Evolutionary conservation across 2,888 invertebrate genomes (phyloP), one percentile per base, ranked within the genome.

Genomic region (Euplexia lucipara): DNA sequence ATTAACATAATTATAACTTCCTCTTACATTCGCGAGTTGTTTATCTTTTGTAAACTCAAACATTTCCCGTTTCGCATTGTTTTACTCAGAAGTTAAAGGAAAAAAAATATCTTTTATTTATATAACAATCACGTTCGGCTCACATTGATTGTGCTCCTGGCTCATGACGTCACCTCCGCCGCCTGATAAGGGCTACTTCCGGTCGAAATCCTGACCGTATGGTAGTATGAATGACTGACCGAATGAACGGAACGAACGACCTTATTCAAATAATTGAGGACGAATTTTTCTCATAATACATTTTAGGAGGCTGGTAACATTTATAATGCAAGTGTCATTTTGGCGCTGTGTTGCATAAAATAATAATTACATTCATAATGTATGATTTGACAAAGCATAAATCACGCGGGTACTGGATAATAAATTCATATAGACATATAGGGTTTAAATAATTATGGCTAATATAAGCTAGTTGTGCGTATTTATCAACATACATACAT

Each of bases 111-210:
- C 81, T 84, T 90, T 88, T 94, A 93, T 94, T 95, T 92, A 92
- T 93, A 94, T 87, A 91, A 92, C 91, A 88, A 90, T 93, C 95
- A 95, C 95, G 95, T 94, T 89, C 91, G 86, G 80, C 82, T 89
- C 88, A 85, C 85, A 84, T 86, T 91, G 91, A 91, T 92, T 93
- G 90, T 88, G 84, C 78, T 74, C 60, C 75, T 60, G 84, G 75
- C 61, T 75, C 16, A 81, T 94, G 93, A 92, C 93, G 94, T 95
- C 94, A 95, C 88, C 89, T 93, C 94, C 93, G 91, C 79, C 83
- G 87, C 91, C 89, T 91, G 94, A 94, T 94, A 95, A 94, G 94
- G 92, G 81, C 82, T 83, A 89, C 92, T 94, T 94, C 95, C 94
- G 94, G 91, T 89, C 89, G 78, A 91, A 92, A 91, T 92, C 91